A percentile compares a stretch with the other conserved stretches of the same genome.
These are phyloP conservation scores for Arctia plantaginis DNA, from an alignment of 2,888 invertebrate species.

Conservation along the genomic window DNA sequence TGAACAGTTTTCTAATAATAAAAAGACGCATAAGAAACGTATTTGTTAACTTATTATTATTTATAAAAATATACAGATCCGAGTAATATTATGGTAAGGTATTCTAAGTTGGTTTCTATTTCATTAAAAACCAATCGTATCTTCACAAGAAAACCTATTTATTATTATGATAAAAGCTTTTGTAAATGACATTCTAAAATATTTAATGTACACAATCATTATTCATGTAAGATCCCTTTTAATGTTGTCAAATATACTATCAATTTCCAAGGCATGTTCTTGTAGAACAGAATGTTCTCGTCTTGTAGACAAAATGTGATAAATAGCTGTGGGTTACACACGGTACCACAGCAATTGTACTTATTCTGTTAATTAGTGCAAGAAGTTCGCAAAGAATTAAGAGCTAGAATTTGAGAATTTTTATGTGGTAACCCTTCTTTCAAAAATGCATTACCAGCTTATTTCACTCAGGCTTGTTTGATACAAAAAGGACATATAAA, in stretches of 20 bases:
- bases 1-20: background rate
- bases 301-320: conserved; percentile 36
- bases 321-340: conserved; percentile 34
- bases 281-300: conserved; percentile 19
- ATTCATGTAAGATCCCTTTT: background rate
- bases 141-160: background rate
- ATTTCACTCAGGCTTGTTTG: background rate
- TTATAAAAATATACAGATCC: background rate
- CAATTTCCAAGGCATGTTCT: conserved; percentile 35
- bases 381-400: conserved; percentile 31
- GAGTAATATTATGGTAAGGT: background rate
- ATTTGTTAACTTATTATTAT: too few relatives aligned
- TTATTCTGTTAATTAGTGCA: conserved; percentile 28
- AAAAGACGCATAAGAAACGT: background rate
- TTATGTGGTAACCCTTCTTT: background rate
- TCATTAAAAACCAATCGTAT: background rate
- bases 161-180: background rate
- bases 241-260: conserved; percentile 10
- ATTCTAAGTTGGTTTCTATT: background rate
- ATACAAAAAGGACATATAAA: background rate
- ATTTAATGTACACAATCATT: background rate
- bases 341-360: conserved; percentile 21
- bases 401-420: background rate
- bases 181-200: background rate
- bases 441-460: background rate